Conservation (phyloP, 2,797 vertebrate species). For the Novumbra hubbsi region DNA sequence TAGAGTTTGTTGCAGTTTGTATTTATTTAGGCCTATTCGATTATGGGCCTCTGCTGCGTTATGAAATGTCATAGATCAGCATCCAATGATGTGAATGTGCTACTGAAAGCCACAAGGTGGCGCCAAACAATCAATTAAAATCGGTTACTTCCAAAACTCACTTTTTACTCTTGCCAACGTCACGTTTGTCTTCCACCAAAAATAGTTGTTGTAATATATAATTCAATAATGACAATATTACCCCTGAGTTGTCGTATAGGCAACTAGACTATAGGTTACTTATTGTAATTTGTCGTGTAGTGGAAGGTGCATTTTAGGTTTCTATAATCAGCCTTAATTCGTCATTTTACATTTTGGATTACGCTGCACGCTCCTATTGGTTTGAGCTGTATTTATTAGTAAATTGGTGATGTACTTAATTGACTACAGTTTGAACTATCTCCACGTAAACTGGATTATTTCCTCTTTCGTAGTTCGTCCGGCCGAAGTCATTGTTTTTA, state of each 20-base stretch:
- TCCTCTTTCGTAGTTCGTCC: no score
- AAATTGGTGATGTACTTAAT: neutral
- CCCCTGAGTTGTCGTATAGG: neutral
- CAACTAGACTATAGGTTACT: neutral
- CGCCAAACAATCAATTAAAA: conserved; percentile 7
- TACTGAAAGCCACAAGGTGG: conserved; percentile 13
- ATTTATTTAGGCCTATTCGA: neutral
- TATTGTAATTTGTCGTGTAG: neutral
- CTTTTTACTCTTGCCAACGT: neutral
- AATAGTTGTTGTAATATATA: neutral
- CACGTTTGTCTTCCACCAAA: neutral
- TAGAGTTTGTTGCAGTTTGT: neutral
- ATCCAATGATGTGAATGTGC: neutral
- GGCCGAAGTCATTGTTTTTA: no score
- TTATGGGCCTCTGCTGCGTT: no score
- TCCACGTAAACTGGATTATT: no score
- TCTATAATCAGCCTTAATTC: neutral
- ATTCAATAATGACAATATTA: neutral
- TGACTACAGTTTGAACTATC: neutral
- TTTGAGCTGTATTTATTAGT: neutral
- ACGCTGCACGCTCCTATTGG: neutral
- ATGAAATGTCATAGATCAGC: neutral
- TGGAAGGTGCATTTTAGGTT: neutral
- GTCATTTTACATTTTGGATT: neutral
- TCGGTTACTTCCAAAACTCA: neutral